Percentiles rank a stretch among this genome's conserved stretches.
These are phyloP conservation scores for Clarias batrachus DNA, from an alignment of 2,113 vertebrate genomes.

Conservation along the genomic window DNA sequence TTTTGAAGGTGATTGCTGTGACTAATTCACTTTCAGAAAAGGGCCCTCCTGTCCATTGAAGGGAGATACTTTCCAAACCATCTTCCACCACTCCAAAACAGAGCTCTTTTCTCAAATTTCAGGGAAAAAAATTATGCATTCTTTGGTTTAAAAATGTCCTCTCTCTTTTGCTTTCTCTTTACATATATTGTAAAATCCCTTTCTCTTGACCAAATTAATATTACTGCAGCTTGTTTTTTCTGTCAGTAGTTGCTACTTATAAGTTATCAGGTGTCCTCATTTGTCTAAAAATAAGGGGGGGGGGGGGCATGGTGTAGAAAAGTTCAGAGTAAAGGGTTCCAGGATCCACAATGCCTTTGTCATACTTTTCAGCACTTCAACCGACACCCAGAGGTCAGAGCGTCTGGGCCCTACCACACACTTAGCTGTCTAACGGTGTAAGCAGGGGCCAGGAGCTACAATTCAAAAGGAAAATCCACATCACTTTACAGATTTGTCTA, in stretches of 20 bases:
- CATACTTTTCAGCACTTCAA: constrained; percentile 26
- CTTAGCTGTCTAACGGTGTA: constrained; percentile 17
- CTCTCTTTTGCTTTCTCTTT: not conserved
- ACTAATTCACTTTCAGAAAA: not conserved
- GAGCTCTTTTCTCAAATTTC: constrained; percentile 9
- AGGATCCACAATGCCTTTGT: constrained; percentile 27
- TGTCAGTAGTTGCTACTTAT: constrained; percentile 37
- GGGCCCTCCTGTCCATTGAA: not conserved
- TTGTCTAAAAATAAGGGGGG: constrained; percentile 32
- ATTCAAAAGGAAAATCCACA: constrained; percentile 14
- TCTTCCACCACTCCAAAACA: constrained; percentile 28
- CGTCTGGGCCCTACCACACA: constrained; percentile 43
- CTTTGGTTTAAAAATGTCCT: constrained; percentile 24
- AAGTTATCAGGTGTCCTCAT: constrained; percentile 22
- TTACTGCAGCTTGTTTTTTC: constrained; percentile 44
- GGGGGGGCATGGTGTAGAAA: constrained; percentile 23
- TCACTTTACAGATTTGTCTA: not conserved
- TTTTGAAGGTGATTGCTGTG: constrained; percentile 20
- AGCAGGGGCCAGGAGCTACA: constrained; percentile 8
- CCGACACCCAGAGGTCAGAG: constrained; percentile 38
- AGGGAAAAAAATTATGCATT: constrained; percentile 31
- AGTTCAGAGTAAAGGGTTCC: constrained; percentile 3
- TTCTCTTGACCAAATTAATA: constrained; percentile 20
- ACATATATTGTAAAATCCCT: constrained; percentile 28
- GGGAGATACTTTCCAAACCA: not conserved